phyloP scores from a whole-genome alignment of 2,797 vertebrate species.

The Scyliorhinus canicula region DNA sequence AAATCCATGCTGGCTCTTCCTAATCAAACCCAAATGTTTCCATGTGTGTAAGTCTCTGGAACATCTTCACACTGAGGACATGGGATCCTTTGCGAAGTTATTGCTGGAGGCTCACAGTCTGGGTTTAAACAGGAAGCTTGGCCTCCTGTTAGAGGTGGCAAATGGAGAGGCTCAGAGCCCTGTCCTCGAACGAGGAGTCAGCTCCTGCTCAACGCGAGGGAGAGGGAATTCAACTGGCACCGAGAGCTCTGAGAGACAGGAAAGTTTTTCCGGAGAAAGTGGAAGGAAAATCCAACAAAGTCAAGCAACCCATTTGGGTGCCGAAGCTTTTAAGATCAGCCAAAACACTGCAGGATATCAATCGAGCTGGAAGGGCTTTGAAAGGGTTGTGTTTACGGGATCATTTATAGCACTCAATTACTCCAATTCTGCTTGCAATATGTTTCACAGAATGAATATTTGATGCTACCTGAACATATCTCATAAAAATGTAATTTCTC shows the following conservation, averaged over 20 bases:
- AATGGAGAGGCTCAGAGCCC: not conserved
- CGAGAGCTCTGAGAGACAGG: not conserved
- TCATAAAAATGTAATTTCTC: not conserved
- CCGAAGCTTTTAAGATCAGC: not conserved
- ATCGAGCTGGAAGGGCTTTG: not conserved
- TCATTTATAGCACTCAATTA: not conserved
- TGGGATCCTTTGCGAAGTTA: too few species aligned
- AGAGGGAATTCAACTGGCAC: not conserved
- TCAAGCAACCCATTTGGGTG: not conserved
- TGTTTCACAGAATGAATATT: not conserved
- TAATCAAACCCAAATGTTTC: too few species aligned
- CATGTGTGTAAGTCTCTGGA: too few species aligned
- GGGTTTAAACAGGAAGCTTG: too few species aligned
- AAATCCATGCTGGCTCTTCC: too few species aligned
- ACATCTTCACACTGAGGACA: too few species aligned
- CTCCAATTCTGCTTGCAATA: not conserved
- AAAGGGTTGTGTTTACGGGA: not conserved
- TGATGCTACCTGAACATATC: not conserved
- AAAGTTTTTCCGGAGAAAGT: not conserved
- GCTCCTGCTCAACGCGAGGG: too few species aligned
- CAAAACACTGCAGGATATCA: not conserved
- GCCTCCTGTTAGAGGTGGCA: too few species aligned
- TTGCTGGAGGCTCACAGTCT: too few species aligned
- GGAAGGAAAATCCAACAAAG: not conserved
- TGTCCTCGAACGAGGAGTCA: not conserved